Evolutionary conservation across 53 echinoderm and acorn worm genomes (phyloP).

Genomic region (Antedon mediterranea): DNA sequence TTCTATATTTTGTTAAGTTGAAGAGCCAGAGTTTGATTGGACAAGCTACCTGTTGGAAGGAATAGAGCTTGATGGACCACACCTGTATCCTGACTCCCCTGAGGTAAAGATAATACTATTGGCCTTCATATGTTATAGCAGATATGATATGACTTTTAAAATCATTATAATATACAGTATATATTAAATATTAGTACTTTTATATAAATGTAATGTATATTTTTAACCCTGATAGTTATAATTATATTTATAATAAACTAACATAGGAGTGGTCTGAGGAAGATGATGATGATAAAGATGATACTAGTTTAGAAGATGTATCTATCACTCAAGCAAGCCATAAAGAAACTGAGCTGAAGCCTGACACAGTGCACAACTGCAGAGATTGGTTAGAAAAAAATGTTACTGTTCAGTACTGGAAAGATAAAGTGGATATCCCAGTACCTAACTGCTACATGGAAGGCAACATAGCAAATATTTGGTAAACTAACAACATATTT

Average conservation of each 20-base stretch:
- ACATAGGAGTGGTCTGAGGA: conserved; percentile 64
- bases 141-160: not conserved
- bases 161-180: no score
- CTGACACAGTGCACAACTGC: conserved; percentile 17
- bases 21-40: conserved; percentile 64
- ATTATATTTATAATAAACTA: not conserved
- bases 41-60: conserved; percentile 42
- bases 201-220: no score
- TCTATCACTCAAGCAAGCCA: not conserved
- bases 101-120: conserved; percentile 30
- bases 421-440: conserved; percentile 19
- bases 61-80: conserved; percentile 28
- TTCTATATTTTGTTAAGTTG: conserved; percentile 6
- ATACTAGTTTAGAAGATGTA: conserved; percentile 17
- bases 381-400: conserved; percentile 25
- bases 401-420: conserved; percentile 58
- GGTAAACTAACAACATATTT: no score
- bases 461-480: conserved; percentile 22
- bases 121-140: not conserved
- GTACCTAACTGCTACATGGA: conserved; percentile 14
- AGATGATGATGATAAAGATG: conserved; percentile 24
- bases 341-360: not conserved
- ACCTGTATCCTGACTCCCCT: conserved; percentile 35
- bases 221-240: no score
- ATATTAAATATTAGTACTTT: no score